Conservation (phyloP, 2,888 invertebrate species). For the Nymphalis c-album region DNA sequence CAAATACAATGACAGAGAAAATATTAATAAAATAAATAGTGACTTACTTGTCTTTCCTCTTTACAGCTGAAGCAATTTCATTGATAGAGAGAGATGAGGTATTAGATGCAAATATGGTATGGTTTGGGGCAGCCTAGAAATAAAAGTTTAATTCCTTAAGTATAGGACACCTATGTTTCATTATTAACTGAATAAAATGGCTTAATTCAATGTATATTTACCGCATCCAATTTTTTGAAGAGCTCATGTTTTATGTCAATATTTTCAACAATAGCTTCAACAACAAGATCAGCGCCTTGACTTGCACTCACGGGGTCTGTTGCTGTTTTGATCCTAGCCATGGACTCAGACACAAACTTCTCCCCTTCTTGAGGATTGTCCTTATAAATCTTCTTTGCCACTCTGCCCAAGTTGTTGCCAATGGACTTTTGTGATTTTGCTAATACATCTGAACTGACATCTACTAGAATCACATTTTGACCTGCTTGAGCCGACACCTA, state of each 20-base stretch:
- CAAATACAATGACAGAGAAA: neutral
- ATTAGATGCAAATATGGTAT: conserved; percentile 92
- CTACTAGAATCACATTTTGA: conserved; percentile 90
- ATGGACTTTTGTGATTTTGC: conserved; percentile 88
- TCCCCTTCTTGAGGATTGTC: conserved; percentile 84
- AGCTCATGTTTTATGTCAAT: conserved; percentile 88
- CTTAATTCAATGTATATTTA: conserved; percentile 49
- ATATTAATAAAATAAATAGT: neutral
- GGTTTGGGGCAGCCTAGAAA: conserved; percentile 83
- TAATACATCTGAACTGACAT: conserved; percentile 86
- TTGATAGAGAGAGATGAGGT: conserved; percentile 93
- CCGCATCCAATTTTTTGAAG: conserved; percentile 86
- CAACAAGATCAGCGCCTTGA: conserved; percentile 86
- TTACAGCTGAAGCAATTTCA: conserved; percentile 89
- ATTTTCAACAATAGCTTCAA: conserved; percentile 94
- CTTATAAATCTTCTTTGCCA: conserved; percentile 89
- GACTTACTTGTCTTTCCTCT: conserved; percentile 83
- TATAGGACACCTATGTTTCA: neutral
- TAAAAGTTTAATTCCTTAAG: neutral
- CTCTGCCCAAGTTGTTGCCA: conserved; percentile 85
- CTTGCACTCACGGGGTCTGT: conserved; percentile 84
- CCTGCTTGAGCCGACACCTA: conserved; percentile 93
- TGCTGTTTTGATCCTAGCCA: conserved; percentile 82
- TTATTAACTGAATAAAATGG: no score
- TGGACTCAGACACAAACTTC: conserved; percentile 84